Percentiles rank a stretch among this genome's conserved stretches.
These are phyloP conservation scores for Hololepta plana DNA, from an alignment of 2,888 invertebrate genomes.

Conservation along the genomic window DNA sequence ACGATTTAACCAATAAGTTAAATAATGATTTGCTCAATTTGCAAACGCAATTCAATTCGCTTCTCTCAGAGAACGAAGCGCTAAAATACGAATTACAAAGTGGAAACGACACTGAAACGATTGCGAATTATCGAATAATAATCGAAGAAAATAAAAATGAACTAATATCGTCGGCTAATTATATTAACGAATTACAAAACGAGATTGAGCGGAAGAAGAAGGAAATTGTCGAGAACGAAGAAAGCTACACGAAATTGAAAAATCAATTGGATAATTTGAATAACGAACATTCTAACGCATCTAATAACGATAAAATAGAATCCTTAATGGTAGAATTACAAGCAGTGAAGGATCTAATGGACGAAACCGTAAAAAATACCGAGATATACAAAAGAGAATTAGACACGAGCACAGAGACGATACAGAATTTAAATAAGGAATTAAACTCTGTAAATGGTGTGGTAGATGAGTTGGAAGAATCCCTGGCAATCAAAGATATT, in stretches of 20 bases:
- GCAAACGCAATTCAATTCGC: constrained; percentile 9
- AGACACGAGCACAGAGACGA: too few species aligned
- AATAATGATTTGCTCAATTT: constrained; percentile 7
- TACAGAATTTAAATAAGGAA: not conserved
- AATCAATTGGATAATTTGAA: constrained; percentile 25
- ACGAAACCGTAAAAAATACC: constrained; percentile 4
- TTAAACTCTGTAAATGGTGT: not conserved
- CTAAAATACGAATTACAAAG: too few species aligned
- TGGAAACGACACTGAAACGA: constrained; percentile 13
- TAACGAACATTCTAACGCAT: constrained; percentile 34
- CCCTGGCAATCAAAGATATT: not conserved
- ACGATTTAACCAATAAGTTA: constrained; percentile 5
- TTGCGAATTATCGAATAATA: constrained; percentile 17
- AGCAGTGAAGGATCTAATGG: constrained; percentile 1
- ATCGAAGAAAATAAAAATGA: constrained; percentile 22
- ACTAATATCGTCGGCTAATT: constrained; percentile 17
- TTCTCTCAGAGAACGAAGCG: constrained; percentile 12
- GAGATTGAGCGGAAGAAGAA: constrained; percentile 17
- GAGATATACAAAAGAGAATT: too few species aligned
- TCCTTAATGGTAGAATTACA: constrained; percentile 4
- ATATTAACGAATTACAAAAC: constrained; percentile 17
- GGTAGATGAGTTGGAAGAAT: not conserved
- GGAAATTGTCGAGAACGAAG: constrained; percentile 10
- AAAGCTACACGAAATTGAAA: too few species aligned
- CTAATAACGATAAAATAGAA: constrained; percentile 20